phyloP scores from a whole-genome alignment of 2,797 vertebrate species.

The Amniataba percoides region DNA sequence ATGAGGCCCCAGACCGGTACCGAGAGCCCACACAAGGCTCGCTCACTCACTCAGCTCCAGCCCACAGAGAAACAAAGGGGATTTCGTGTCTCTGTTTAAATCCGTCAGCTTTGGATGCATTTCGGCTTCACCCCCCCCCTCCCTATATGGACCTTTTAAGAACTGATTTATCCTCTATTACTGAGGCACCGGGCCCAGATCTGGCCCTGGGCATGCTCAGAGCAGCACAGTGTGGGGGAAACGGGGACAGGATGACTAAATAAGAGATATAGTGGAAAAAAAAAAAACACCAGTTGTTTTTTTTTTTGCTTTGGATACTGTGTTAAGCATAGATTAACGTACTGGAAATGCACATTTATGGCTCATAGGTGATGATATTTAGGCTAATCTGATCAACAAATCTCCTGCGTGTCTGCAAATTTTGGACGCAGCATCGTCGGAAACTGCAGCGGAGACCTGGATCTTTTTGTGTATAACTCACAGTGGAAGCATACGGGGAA shows the following conservation, averaged over 20 bases:
- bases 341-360: slow-evolving; percentile 55
- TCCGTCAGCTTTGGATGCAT: slow-evolving; percentile 77
- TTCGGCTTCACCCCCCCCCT: slow-evolving; percentile 59
- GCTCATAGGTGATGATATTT: slow-evolving; percentile 63
- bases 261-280: slow-evolving; percentile 59
- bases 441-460: slow-evolving; percentile 23
- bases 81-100: slow-evolving; percentile 82
- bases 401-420: slow-evolving; percentile 47
- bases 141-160: slow-evolving; percentile 79
- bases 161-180: slow-evolving; percentile 83
- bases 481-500: slow-evolving; percentile 38
- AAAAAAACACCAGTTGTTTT: too few species aligned
- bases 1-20: slow-evolving; percentile 62
- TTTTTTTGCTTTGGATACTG: too few species aligned
- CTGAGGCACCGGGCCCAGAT: slow-evolving; percentile 67
- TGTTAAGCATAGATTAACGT: slow-evolving; percentile 63
- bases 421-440: slow-evolving; percentile 25
- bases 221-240: slow-evolving; percentile 63
- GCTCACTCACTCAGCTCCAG: slow-evolving; percentile 58
- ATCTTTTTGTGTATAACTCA: background rate
- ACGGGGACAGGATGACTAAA: slow-evolving; percentile 68
- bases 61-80: slow-evolving; percentile 82
- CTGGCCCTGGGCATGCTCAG: slow-evolving; percentile 68
- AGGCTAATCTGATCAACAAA: slow-evolving; percentile 71
- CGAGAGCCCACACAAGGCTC: slow-evolving; percentile 67